Base-by-base conservation (phyloP, 2,888 invertebrate genomes). In the Rhimphoctona megacephalus region DNA sequence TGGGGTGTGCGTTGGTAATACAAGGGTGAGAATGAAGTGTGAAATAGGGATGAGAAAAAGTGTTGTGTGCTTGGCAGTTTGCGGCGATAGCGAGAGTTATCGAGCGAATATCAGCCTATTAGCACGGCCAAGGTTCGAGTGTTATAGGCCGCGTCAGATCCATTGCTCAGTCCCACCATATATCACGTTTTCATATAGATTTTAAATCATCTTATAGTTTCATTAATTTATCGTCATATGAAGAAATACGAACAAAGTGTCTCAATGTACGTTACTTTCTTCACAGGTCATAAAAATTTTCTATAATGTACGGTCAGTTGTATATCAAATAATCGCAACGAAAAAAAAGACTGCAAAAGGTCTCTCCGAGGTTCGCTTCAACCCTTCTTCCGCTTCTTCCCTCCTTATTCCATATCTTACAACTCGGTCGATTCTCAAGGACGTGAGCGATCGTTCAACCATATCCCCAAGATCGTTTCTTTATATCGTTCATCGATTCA, bases 71-170 rank as follows among this genome's bases (percentile, higher is more conserved):
- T 64, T 39, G 74, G 33, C 81, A 33, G 49, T 61, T 25, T 30
- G 76, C 52, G 74, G 69, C 81, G 84, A 82, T 90, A 85, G 86
- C 85, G 85, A 86, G 84, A 87, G 87, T 80, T 91, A 93, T 92
- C 91, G 92, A 93, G 91, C 92, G 92, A 90, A 91, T 84, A 87
- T 92, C 91, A 91, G 90, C 84, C 91, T 91, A 92, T 93, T 92
- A 92, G 92, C 91, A 93, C 90, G 93, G 92, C 92, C 93, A 93
- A 93, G 93, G 93, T 93, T 91, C 89, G 85, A 90, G 82, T 89
- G 90, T 92, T 91, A 91, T 92, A 92, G 91, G 89, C 90, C 79
- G 85, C 85, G 81, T 83, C 85, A 81, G 81, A 88, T 89, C 85
- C 87, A 83, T 43, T 83, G 80, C 85, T 85, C 84, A 80, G 83